A percentile compares a stretch with the other conserved stretches of the same genome.
These are phyloP conservation scores for Cheilosia grossa DNA, from an alignment of 2,888 invertebrate species.

Conservation along the genomic window DNA sequence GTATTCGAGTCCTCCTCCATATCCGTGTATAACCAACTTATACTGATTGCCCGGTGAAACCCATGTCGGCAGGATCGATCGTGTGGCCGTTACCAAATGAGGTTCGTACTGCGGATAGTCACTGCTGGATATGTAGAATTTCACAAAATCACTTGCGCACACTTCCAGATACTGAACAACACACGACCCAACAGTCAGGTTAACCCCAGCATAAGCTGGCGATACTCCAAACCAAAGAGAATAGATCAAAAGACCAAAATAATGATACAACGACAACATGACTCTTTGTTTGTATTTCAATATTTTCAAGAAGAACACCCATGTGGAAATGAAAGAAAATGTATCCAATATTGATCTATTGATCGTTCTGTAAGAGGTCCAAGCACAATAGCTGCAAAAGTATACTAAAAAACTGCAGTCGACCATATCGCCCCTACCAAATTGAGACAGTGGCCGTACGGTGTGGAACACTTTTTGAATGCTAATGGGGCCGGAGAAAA, in stretches of 20 bases:
- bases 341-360: slow-evolving; percentile 18
- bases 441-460: slow-evolving; percentile 1
- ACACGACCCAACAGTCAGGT: slow-evolving; percentile 76
- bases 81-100: slow-evolving; percentile 66
- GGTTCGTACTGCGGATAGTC: slow-evolving; percentile 72
- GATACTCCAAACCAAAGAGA: slow-evolving; percentile 11
- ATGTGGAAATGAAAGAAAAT: slow-evolving; percentile 17
- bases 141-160: slow-evolving; percentile 76
- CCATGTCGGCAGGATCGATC: slow-evolving; percentile 74
- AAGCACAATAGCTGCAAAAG: slow-evolving; percentile 22
- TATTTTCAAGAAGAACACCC: slow-evolving; percentile 10
- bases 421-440: slow-evolving; percentile 19
- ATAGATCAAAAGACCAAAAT: not conserved
- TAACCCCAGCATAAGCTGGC: slow-evolving; percentile 49
- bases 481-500: slow-evolving; percentile 50
- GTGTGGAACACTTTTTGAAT: slow-evolving; percentile 55
- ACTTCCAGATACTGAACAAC: slow-evolving; percentile 76
- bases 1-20: slow-evolving; percentile 82
- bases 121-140: slow-evolving; percentile 76
- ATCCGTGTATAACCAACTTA: slow-evolving; percentile 82
- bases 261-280: slow-evolving; percentile 15
- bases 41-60: slow-evolving; percentile 68
- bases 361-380: slow-evolving; percentile 27
- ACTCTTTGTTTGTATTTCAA: slow-evolving; percentile 14
- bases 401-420: slow-evolving; percentile 34